Conservation (phyloP, 1,140 invertebrate genomes). For the Meteorus sp. region DNA sequence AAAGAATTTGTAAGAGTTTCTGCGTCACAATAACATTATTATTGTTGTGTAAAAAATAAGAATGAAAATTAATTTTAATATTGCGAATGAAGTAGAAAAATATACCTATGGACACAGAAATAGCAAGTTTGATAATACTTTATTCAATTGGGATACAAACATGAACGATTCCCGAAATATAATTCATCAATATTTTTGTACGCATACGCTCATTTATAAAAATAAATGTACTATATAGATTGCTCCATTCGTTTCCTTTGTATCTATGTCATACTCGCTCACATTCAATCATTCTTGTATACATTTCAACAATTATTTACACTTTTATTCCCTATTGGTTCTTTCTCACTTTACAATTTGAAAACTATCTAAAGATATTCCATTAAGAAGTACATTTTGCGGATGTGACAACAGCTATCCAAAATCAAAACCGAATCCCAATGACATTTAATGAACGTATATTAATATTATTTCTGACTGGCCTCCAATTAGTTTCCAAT, state of each 20-base stretch:
- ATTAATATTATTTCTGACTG: too few relatives aligned
- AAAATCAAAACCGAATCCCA: too few relatives aligned
- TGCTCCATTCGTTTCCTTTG: constrained; percentile 32
- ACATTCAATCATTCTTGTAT: constrained; percentile 28
- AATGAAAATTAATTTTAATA: not conserved
- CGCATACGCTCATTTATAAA: constrained; percentile 54
- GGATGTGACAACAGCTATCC: too few relatives aligned
- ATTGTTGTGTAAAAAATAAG: not conserved
- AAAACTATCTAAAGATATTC: not conserved
- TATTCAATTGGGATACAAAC: constrained; percentile 14
- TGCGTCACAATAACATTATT: not conserved
- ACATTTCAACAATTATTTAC: constrained; percentile 10
- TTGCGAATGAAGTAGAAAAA: too few relatives aligned
- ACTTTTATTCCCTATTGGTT: not conserved
- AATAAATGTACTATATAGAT: constrained; percentile 49
- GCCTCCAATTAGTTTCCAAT: too few relatives aligned
- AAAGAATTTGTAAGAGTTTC: constrained; percentile 41
- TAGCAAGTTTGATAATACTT: constrained; percentile 6
- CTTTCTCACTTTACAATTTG: not conserved
- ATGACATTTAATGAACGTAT: too few relatives aligned
- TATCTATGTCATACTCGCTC: constrained; percentile 28
- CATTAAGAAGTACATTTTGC: constrained; percentile 30
- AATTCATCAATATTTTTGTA: constrained; percentile 40
- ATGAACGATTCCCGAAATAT: not conserved
- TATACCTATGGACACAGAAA: not conserved